Evolutionary conservation across 2,113 vertebrate species (phyloP).

Genomic region (Mirounga angustirostris): DNA sequence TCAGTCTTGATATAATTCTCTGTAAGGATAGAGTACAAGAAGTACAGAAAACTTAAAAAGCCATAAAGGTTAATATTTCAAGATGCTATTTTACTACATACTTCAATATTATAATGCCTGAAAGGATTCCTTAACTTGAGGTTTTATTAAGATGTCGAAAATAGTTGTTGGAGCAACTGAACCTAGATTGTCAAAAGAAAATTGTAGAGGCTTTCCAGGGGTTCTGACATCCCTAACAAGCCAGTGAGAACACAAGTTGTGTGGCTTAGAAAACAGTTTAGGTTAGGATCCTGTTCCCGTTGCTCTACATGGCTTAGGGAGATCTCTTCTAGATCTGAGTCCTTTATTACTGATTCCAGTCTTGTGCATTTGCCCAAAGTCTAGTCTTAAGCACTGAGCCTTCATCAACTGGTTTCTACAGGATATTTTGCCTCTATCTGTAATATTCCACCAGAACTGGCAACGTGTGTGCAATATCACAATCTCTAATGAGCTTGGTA

Average conservation of each 20-base stretch:
- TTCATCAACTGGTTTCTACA: not conserved
- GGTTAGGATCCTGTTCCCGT: not conserved
- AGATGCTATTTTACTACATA: not conserved
- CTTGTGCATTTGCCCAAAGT: not conserved
- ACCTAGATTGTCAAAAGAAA: not conserved
- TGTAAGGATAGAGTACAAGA: not conserved
- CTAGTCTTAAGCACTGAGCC: not conserved
- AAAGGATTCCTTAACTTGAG: slow-evolving; percentile 2
- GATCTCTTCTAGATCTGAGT: not conserved
- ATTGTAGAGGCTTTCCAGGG: not conserved
- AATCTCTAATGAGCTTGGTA: not conserved
- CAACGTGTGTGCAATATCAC: not conserved
- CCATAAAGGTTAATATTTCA: slow-evolving; percentile 8
- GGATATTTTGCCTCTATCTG: not conserved
- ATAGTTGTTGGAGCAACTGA: not conserved
- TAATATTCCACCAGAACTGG: not conserved
- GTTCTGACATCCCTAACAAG: not conserved
- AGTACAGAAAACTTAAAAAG: not conserved
- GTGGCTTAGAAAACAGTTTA: not conserved
- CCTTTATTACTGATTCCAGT: not conserved
- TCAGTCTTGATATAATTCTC: not conserved
- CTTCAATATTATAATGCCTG: not conserved
- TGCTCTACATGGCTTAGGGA: not conserved
- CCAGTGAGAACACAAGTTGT: not conserved
- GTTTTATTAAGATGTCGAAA: slow-evolving; percentile 8